Conservation (phyloP, 2,797 vertebrate species). For the Phataginus tricuspis region DNA sequence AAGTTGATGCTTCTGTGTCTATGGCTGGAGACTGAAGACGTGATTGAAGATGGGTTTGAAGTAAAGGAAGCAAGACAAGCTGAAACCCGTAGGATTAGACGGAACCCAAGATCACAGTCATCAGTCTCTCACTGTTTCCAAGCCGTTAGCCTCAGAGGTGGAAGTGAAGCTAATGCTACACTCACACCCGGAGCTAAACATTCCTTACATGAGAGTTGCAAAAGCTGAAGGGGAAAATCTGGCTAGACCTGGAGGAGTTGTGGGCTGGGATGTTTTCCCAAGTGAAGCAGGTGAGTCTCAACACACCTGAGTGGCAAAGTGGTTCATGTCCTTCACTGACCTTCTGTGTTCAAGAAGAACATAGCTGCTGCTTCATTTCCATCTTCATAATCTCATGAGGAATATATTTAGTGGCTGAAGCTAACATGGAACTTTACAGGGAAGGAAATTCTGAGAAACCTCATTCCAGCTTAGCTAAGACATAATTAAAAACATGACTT, state of each 20-base stretch:
- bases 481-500: not conserved
- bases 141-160: not conserved
- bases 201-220: not conserved
- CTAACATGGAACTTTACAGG: not conserved
- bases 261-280: not conserved
- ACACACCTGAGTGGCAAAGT: not conserved
- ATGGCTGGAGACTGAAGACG: not conserved
- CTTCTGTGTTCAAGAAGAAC: not conserved
- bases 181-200: not conserved
- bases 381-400: not conserved
- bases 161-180: not conserved
- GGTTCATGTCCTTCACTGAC: not conserved
- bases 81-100: not conserved
- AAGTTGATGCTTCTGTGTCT: not conserved
- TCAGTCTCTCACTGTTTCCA: not conserved
- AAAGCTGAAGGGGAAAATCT: not conserved
- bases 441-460: not conserved
- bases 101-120: not conserved
- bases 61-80: not conserved
- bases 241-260: not conserved
- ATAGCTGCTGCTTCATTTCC: not conserved
- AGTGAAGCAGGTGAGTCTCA: not conserved
- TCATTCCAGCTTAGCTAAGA: not conserved
- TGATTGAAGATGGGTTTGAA: not conserved
- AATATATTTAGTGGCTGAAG: not conserved